Conservation (phyloP, 2,888 invertebrate species). For the Tryphoninae sp. region DNA sequence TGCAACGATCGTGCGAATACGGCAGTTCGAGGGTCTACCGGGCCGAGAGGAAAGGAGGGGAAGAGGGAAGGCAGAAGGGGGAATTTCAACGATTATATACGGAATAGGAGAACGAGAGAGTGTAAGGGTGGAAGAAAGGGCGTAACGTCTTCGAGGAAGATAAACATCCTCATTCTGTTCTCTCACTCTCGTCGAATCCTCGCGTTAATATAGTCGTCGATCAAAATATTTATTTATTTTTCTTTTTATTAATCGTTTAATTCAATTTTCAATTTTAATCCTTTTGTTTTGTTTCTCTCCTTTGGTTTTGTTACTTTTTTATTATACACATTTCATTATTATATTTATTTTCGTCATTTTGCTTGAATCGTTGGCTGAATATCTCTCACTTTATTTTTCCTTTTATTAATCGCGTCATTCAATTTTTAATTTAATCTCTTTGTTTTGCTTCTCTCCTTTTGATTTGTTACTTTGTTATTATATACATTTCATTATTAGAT, state of each 20-base stretch:
- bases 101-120: conserved; percentile 23
- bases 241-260: neutral
- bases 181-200: conserved; percentile 9
- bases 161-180: conserved; percentile 33
- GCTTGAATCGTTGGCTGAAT: neutral
- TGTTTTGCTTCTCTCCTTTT: neutral
- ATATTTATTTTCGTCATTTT: neutral
- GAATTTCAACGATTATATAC: conserved; percentile 44
- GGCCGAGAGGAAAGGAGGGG: too few species aligned
- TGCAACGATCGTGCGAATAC: conserved; percentile 55
- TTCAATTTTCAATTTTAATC: neutral
- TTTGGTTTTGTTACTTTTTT: neutral
- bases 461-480: neutral
- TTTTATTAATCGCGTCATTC: neutral
- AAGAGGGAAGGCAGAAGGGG: neutral
- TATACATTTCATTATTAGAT: neutral
- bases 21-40: neutral
- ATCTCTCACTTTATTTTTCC: too few species aligned
- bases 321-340: neutral
- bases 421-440: neutral
- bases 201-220: neutral
- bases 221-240: neutral
- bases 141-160: conserved; percentile 26
- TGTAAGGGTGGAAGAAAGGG: conserved; percentile 27
- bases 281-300: neutral